Base-by-base conservation (phyloP, 2,888 invertebrate species). In the Enoplolaimus lenunculus region DNA sequence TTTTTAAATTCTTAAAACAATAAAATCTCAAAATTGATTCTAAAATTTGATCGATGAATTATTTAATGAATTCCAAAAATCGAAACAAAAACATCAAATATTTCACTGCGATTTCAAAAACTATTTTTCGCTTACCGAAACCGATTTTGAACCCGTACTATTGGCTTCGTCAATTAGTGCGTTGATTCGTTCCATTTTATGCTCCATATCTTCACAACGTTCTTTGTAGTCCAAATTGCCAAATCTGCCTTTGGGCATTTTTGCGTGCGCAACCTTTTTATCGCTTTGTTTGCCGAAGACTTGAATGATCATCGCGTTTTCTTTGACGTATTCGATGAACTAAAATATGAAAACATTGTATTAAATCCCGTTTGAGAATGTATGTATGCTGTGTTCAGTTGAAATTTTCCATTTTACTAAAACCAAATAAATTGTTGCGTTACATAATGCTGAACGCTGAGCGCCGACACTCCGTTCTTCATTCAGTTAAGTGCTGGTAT, bases 241-340 rank as follows among this genome's bases (percentile, higher is more conserved):
- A 72, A 28, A 75, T 77, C 3, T 77, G 78, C 73, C 77, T 77
- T 67, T 77, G 72, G 2, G 29, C 70, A 35, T 74, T 76, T 73
- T 79, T 79, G 31, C 73, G 71, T 72, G 78, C 77, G 1, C 74
- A 73, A 67, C 33, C 26, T 67, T 68, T 35, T 71, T 68, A 29
- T 79, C 77, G 35, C 81, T 78, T 75, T 85, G 84, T 72, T 82
- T 82, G 16, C 84, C 85, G 82, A 82, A 83, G 28, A 85, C 79
- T 72, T 83, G 82, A 26, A 85, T 80, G 73, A 81, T 80, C 67
- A 85, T 77, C 69, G 80, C 82, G 7, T 81, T 80, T 34, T 82
- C 80, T 69, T 80, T 78, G 71, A 85, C 77, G 75, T 83, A 84
- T 29, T 83, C 81, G 2, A 84, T 76, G 29, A 83, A 76, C 84